Evolutionary conservation across 2,113 vertebrate genomes (phyloP), one percentile per base, ranked within the genome.

Genomic region (Riparia riparia): DNA sequence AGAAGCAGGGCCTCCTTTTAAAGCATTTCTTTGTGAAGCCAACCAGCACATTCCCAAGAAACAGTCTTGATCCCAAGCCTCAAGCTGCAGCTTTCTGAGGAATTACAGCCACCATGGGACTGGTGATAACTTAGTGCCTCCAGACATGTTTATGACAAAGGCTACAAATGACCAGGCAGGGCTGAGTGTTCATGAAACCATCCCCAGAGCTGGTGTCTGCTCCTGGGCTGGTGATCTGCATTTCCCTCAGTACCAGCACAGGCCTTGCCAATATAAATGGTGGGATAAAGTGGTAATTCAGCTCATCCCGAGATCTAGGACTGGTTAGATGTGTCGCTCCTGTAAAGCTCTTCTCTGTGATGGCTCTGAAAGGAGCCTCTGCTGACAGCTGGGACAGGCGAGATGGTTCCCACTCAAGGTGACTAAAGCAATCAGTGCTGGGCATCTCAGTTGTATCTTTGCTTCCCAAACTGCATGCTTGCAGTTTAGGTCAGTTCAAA

Each of bases 271-370:
- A 34, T 56, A 56, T 3, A 53, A 72, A 39, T 11, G 18, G 28
- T 53, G n/a, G 54, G n/a, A 76, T 45, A 54, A 83, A 92, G 50
- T 44, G 28, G 18, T 42, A 70, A 81, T 84, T 81, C 60, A 78
- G 42, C 39, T 91, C 54, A 78, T 82, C 51, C 28, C 0, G 1
- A 88, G 47, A 11, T 17, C 42, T 79, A 57, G 64, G 51, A 54
- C 42, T 53, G 45, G 37, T 57, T 26, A 39, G 41, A 42, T 28
- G 5, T 2, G 9, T 61, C 0, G 0, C 29, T 95, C 32, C 20
- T 65, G 80, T n/a, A 50, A 51, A 89, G 45, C 26, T 39, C 18
- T 32, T 63, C 51, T 74, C 60, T 74, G 65, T 2, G 2, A 9
- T 11, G 24, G 4, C 45, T 64, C 79, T 76, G 53, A 53, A 64